A percentile compares a stretch with the other conserved stretches of the same genome.
phyloP scores from a whole-genome alignment of 2,797 vertebrate genomes.

The Perodicticus potto region DNA sequence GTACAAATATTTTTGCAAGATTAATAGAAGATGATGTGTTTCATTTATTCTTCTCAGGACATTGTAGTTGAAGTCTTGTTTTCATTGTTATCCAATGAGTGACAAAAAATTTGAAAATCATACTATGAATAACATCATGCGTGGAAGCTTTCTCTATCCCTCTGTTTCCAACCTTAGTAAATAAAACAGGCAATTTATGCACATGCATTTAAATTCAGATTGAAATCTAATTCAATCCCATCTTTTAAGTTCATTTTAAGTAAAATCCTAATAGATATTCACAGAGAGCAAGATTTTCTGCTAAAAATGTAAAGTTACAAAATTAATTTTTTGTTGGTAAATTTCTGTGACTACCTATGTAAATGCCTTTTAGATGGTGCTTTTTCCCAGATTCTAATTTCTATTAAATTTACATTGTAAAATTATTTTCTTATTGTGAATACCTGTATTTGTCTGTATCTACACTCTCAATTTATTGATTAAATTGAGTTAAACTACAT shows the following conservation, averaged over 20 bases:
- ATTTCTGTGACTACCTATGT: neutral
- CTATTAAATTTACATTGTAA: neutral
- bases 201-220: neutral
- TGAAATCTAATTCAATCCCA: neutral
- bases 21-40: neutral
- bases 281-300: neutral
- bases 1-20: neutral
- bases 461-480: neutral
- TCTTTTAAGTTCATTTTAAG: neutral
- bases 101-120: neutral
- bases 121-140: neutral
- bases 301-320: neutral
- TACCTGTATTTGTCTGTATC: neutral
- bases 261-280: neutral
- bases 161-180: neutral
- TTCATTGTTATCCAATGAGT: neutral
- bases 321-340: neutral
- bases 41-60: neutral
- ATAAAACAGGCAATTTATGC: neutral
- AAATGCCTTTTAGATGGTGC: neutral
- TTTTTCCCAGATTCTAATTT: neutral
- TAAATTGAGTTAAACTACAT: neutral
- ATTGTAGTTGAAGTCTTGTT: neutral
- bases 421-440: neutral
- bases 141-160: neutral